Evolutionary conservation across 2,113 vertebrate species (phyloP).

Genomic region (Circaetus cinerascens): DNA sequence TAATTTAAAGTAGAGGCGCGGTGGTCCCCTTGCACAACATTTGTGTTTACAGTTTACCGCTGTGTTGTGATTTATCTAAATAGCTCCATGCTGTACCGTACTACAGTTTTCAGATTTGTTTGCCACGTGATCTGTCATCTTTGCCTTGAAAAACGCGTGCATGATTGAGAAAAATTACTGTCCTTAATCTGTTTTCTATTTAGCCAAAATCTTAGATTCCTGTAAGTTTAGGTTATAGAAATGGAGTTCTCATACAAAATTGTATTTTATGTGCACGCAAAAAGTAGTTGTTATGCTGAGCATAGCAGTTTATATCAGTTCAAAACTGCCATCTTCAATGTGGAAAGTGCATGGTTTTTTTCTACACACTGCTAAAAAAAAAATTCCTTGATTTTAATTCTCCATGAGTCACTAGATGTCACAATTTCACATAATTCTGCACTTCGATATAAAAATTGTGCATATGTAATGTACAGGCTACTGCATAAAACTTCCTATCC

Average conservation of each 20-base stretch:
- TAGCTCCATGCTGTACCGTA: neutral
- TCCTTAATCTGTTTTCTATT: conserved; percentile 5
- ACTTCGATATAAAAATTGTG: neutral
- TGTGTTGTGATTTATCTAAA: neutral
- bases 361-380: neutral
- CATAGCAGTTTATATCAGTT: conserved; percentile 11
- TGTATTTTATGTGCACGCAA: neutral
- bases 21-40: neutral
- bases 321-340: neutral
- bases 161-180: conserved; percentile 1
- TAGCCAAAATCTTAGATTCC: conserved; percentile 22
- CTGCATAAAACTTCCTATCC: neutral
- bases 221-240: conserved; percentile 16
- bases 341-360: neutral
- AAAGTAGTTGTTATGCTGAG: neutral
- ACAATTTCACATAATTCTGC: conserved; percentile 14
- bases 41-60: neutral
- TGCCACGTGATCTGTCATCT: neutral
- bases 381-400: neutral
- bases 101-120: neutral
- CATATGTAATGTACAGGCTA: neutral
- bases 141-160: conserved; percentile 57
- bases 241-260: neutral
- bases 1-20: neutral
- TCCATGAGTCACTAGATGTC: conserved; percentile 19